These are phyloP conservation scores for Glareola pratincola DNA, from an alignment of 2,113 vertebrate species.

Conservation along the genomic window DNA sequence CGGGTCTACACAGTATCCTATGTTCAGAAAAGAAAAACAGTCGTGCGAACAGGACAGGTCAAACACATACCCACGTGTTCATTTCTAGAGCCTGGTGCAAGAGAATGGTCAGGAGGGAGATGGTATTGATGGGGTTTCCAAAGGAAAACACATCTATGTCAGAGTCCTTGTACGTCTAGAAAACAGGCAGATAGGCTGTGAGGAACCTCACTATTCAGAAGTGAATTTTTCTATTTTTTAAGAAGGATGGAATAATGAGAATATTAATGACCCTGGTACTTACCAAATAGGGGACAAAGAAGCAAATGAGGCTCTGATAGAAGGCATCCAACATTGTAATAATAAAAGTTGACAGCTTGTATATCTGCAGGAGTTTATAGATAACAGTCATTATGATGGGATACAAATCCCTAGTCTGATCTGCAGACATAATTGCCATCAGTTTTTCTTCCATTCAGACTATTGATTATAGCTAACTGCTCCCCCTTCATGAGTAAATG, in stretches of 20 bases:
- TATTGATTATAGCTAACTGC: background rate
- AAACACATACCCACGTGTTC: conserved; percentile 87
- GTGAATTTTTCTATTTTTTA: background rate
- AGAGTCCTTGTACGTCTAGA: conserved; percentile 82
- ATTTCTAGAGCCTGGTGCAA: conserved; percentile 93
- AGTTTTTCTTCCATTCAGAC: background rate
- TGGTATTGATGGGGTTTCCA: conserved; percentile 88
- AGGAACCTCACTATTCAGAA: background rate
- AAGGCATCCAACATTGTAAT: conserved; percentile 87
- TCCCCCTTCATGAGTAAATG: background rate
- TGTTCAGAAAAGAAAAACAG: background rate
- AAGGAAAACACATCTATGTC: conserved; percentile 88
- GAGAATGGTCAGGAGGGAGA: conserved; percentile 87
- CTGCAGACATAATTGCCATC: background rate
- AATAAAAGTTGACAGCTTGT: conserved; percentile 82
- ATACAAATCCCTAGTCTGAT: background rate
- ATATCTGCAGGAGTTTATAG: conserved; percentile 75
- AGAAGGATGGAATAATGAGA: background rate
- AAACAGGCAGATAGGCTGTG: background rate
- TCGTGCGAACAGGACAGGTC: background rate
- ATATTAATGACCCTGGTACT: conserved; percentile 39
- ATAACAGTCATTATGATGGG: background rate
- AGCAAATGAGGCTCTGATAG: conserved; percentile 93
- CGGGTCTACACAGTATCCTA: background rate
- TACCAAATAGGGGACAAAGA: conserved; percentile 92